A percentile compares a stretch with the other conserved stretches of the same genome.
Evolutionary conservation across 2,797 vertebrate genomes (phyloP).

Genomic region (Sus cebifrons): DNA sequence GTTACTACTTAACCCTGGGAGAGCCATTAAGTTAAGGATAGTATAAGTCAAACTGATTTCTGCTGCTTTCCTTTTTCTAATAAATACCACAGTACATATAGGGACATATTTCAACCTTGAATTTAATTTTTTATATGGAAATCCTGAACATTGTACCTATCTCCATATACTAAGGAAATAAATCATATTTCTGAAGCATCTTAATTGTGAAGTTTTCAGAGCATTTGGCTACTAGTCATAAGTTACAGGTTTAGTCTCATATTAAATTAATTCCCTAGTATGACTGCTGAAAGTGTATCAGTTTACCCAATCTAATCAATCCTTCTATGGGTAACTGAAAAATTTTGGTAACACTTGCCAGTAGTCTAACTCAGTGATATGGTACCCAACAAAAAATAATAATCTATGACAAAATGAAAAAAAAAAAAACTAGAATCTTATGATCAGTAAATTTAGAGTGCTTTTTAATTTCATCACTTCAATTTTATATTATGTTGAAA

Average conservation of each 20-base stretch:
- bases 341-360: neutral
- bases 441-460: neutral
- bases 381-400: neutral
- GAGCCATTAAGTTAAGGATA: constrained; percentile 32
- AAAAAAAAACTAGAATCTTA: neutral
- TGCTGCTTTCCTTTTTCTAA: constrained; percentile 58
- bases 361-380: neutral
- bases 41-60: constrained; percentile 37
- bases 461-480: neutral
- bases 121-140: constrained; percentile 54
- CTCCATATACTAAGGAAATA: neutral
- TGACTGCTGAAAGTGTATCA: neutral
- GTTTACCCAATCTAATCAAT: neutral
- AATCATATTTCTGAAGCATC: neutral
- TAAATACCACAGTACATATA: neutral
- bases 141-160: neutral
- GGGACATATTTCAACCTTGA: neutral
- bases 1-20: constrained; percentile 29
- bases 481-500: neutral
- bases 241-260: neutral
- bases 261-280: neutral
- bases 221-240: neutral
- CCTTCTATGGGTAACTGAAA: neutral
- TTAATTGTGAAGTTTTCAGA: neutral
- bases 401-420: neutral